Base-by-base conservation (phyloP, 1,140 invertebrate species). In the Neotoxoptera formosana region DNA sequence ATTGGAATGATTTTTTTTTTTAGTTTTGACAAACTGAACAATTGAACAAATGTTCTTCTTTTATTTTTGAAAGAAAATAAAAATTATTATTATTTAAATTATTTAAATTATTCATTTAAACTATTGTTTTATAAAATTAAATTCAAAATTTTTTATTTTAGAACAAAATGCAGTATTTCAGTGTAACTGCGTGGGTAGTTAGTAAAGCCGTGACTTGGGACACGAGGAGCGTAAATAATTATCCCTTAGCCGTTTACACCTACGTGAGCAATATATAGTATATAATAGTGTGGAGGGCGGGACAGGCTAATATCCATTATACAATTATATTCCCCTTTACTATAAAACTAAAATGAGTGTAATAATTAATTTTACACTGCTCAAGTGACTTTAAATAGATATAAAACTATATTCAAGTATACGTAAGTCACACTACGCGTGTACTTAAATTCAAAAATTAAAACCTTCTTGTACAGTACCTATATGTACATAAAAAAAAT, bases 141-240 rank as follows among this genome's bases (percentile, higher is more conserved):
- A 88, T 51, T 2, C 53, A 30, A 51, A 88, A 88, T 53, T 88
- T 36, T 88, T 53, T 53, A 89, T 88, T 51, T 51, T 51, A 3
- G 23, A 88, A 88, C 20, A 4, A 89, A 89, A 41, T 89, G 34
- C 34, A 56, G 36, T 89, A 21, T 36, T 89, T 56, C 51, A 48
- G 23, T 56, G 7, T n/a, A 60, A 30, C 25, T 41, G 11, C 25
- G 88, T 89, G 41, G 88, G 88, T 56, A 56, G 88, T 89, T 89
- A 56, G 23, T 51, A 89, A 89, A 89, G 34, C 56, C 51, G 41
- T 89, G 88, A 51, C 53, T 89, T 41, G 88, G 88, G 53, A 89
- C 88, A 56, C 34, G 51, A 88, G 30, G 7, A 89, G 88, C 88
- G 34, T 89, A 89, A 89, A 89, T 89, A 89, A 89, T 89, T 89